Conservation (phyloP, 2,113 vertebrate species). For the Phoxinus phoxinus region DNA sequence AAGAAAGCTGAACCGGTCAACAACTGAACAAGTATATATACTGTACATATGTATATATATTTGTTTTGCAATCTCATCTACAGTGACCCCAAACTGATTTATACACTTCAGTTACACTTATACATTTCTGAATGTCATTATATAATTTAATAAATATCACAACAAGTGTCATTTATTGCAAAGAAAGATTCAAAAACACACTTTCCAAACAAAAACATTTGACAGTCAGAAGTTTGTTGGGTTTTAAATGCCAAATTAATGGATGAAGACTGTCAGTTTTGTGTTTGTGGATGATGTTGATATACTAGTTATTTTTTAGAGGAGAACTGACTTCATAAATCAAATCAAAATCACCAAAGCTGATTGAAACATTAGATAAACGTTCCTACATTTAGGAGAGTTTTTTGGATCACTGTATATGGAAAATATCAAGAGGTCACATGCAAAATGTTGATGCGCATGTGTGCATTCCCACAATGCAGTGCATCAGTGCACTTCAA, state of each 20-base stretch:
- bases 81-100: not conserved
- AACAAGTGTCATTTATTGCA: not conserved
- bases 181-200: not conserved
- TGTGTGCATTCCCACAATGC: constrained; percentile 33
- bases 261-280: not conserved
- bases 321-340: not conserved
- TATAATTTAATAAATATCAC: not conserved
- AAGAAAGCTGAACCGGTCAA: not conserved
- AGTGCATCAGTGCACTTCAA: constrained; percentile 60
- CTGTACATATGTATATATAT: no score
- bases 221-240: not conserved
- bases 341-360: not conserved
- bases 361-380: not conserved
- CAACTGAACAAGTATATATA: no score
- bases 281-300: not conserved
- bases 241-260: not conserved
- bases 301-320: not conserved
- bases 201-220: not conserved
- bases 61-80: not conserved
- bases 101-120: not conserved
- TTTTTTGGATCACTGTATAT: not conserved
- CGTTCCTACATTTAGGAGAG: not conserved
- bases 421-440: constrained; percentile 31
- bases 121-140: not conserved
- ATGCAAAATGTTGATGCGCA: constrained; percentile 4